Base-by-base conservation (phyloP, 1,140 invertebrate genomes). In the Conus betulinus region DNA sequence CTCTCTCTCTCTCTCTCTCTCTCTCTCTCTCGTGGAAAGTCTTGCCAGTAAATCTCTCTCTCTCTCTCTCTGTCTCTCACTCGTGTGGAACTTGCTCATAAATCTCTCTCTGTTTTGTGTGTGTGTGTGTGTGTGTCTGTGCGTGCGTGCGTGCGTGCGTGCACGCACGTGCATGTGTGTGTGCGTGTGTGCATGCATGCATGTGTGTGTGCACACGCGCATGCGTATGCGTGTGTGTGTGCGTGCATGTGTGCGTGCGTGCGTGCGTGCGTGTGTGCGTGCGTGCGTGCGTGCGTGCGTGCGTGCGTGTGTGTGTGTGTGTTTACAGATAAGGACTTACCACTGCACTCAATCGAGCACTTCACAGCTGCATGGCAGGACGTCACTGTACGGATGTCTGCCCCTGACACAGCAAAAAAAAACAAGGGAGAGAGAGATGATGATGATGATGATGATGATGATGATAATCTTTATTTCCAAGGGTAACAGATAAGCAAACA, bases 41-140 rank as follows among this genome's bases (percentile, higher is more conserved):
- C 78, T 52, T 39, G 78, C 25, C 39, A 1, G 39, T 81, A n/a
- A 11, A 27, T 51, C 78, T 81, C 27, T 81, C 25, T n/a, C n/a
- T n/a, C n/a, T n/a, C n/a, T n/a, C n/a, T 81, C 27, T 81, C 78
- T 52, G 17, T 52, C 78, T 81, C 39, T 81, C 78, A 10, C 78
- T 81, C 78, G 0, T 39, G 39, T 39, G 39, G 39, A 39, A 39
- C 39, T 39, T 81, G 17, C 25, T 27, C 25, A 11, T 81, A 20
- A n/a, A 20, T 51, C 27, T 81, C 27, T 23, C 71, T 74, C 39
- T n/a, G n/a, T n/a, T n/a, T n/a, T n/a, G n/a, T n/a, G n/a, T n/a
- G n/a, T n/a, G n/a, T n/a, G n/a, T n/a, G n/a, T n/a, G n/a, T n/a
- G n/a, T n/a, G n/a, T n/a, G n/a, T n/a, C n/a, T n/a, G n/a, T n/a